Conservation (phyloP, 2,888 invertebrate species). For the Dexiosoma caninum region DNA sequence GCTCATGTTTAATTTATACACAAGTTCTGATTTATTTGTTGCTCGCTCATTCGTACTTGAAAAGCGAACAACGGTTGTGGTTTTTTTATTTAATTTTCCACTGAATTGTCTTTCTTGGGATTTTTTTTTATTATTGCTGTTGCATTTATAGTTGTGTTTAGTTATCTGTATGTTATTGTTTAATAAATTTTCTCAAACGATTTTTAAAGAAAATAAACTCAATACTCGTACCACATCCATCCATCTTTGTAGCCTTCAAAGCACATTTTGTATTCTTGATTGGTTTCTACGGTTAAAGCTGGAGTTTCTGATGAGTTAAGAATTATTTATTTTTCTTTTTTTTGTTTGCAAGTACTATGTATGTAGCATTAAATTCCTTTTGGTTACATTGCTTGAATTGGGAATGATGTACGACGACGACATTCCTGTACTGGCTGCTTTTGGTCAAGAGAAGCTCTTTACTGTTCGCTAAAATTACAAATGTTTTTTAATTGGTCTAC, state of each 20-base stretch:
- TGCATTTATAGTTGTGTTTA: conserved; percentile 14
- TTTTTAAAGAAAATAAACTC: conserved; percentile 16
- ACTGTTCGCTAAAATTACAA: neutral
- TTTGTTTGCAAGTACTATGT: too few relatives aligned
- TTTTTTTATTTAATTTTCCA: neutral
- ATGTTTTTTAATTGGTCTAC: neutral
- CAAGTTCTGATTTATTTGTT: conserved; percentile 30
- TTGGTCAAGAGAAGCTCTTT: neutral
- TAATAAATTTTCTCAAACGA: conserved; percentile 47
- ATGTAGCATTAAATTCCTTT: too few relatives aligned
- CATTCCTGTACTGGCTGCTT: neutral
- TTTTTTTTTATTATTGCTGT: neutral
- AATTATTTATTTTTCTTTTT: neutral
- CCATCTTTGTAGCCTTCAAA: neutral
- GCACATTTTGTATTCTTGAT: neutral
- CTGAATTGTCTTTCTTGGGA: conserved; percentile 19
- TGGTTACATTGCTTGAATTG: neutral
- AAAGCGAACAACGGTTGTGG: conserved; percentile 3
- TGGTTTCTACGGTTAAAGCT: conserved; percentile 9
- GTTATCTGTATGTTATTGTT: conserved; percentile 47
- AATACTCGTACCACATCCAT: conserved; percentile 29
- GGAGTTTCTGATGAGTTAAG: conserved; percentile 1
- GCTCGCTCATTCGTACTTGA: neutral
- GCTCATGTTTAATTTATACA: conserved; percentile 61
- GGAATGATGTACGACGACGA: too few relatives aligned